Evolutionary conservation across 1,140 invertebrate species (phyloP), one percentile per base, ranked within the genome.

Genomic region (Oryctes rhinoceros): DNA sequence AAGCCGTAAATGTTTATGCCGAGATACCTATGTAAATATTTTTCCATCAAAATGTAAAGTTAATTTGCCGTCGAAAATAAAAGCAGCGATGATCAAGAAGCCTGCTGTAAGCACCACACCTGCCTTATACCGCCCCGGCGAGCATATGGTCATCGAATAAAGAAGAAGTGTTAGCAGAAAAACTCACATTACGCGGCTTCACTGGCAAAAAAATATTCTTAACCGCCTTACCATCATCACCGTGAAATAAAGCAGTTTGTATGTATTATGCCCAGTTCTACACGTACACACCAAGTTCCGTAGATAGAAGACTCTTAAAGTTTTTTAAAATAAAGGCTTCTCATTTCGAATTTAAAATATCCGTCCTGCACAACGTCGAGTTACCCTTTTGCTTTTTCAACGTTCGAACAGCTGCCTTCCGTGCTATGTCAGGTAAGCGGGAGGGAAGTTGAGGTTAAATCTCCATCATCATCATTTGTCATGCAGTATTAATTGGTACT

Each of bases 81-180:
- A 53, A 11, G 13, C 49, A 53, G 13, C 49, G 13, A 0, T 53
- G n/a, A 3, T 53, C 13, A 2, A 53, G n/a, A 13, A 53, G 13
- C 49, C 49, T 4, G 0, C 49, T 15, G 49, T 53, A 15, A 53
- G n/a, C n/a, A 1, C n/a, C n/a, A 53, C 49, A 53, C 49, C 49
- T 53, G 49, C 49, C 49, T 53, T 53, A 13, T 53, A 53, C n/a
- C n/a, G n/a, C 49, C 49, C 49, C 13, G 4, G 49, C 49, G 49
- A 53, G 49, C 49, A 53, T 53, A 53, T 53, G 49, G 49, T 53
- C 49, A 53, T 15, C 49, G 49, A 53, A 53, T 53, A 53, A 53
- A 53, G 49, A 53, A 53, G 13, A 53, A 53, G 49, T 53, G n/a
- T 13, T 15, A 53, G 49, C n/a, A 53, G 1, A 53, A 53, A 53